Evolutionary conservation across 1,140 invertebrate species (phyloP).

Genomic region (Capitella teleta): DNA sequence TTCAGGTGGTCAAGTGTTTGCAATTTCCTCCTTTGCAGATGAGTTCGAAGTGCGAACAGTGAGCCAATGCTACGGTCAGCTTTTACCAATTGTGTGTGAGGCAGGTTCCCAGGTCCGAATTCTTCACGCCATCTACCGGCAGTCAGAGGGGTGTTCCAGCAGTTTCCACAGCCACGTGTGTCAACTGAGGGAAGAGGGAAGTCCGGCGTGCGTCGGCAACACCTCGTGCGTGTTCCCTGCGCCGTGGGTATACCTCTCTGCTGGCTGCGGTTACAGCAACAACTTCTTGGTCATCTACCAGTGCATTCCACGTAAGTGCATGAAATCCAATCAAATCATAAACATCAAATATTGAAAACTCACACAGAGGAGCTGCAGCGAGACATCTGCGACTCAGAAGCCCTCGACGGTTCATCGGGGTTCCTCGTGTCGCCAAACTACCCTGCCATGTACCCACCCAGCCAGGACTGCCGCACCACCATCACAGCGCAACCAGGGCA

Average conservation of each 20-base stretch:
- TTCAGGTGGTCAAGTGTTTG: no score
- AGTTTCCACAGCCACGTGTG: not conserved
- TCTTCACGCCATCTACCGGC: not conserved
- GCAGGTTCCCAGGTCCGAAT: conserved; percentile 1
- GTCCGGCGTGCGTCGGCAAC: conserved; percentile 1
- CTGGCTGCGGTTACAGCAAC: conserved; percentile 3
- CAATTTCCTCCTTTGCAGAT: no score
- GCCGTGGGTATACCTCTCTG: not conserved
- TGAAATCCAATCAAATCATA: no score
- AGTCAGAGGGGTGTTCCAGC: not conserved
- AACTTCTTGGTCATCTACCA: conserved; percentile 3
- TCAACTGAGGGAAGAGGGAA: not conserved
- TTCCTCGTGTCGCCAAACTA: conserved; percentile 3
- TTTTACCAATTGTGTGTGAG: not conserved
- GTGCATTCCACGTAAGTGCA: conserved; percentile 5
- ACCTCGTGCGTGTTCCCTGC: not conserved
- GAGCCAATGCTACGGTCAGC: not conserved
- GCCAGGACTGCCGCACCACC: not conserved
- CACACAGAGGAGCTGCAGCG: not conserved
- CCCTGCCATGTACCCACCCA: not conserved
- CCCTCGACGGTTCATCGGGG: not conserved
- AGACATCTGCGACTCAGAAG: not conserved
- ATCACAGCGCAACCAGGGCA: not conserved
- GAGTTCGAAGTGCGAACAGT: no score
- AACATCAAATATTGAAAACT: no score